Percentiles rank a stretch among this genome's conserved stretches.
Conservation (phyloP, 2,888 invertebrate species). For the Parasteatoda lunata region DNA sequence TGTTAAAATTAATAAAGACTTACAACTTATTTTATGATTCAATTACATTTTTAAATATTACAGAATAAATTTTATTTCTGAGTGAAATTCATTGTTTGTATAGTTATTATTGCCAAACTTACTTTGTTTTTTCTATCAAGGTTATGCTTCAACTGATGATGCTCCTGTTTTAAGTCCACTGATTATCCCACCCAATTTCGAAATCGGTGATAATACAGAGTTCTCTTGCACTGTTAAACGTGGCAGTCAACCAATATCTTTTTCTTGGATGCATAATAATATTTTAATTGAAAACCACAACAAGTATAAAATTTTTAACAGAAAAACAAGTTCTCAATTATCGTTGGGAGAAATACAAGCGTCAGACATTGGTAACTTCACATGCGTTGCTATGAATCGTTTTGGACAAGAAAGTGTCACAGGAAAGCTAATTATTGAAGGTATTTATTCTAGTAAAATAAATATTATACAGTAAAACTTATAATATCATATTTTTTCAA, state of each 20-base stretch:
- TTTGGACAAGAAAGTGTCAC: slow-evolving; percentile 41
- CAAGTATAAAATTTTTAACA: slow-evolving; percentile 11
- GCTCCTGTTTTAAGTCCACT: slow-evolving; percentile 48
- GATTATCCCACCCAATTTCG: slow-evolving; percentile 25
- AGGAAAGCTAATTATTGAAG: slow-evolving; percentile 36
- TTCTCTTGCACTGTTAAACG: slow-evolving; percentile 33
- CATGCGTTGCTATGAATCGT: slow-evolving; percentile 31
- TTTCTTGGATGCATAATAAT: slow-evolving; percentile 46
- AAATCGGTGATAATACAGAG: slow-evolving; percentile 27
- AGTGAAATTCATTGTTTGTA: too few relatives aligned
- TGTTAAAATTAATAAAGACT: too few relatives aligned
- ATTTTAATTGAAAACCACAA: neutral
- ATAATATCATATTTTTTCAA: too few relatives aligned
- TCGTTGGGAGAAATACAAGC: slow-evolving; percentile 19
- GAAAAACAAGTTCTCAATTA: slow-evolving; percentile 21
- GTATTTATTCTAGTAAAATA: too few relatives aligned
- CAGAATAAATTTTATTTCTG: too few relatives aligned
- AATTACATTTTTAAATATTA: too few relatives aligned
- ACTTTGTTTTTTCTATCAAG: too few relatives aligned
- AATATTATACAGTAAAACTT: too few relatives aligned
- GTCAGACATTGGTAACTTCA: slow-evolving; percentile 54
- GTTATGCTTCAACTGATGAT: neutral
- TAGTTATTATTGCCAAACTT: too few relatives aligned
- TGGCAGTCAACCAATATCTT: slow-evolving; percentile 35
- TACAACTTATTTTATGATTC: too few relatives aligned